Evolutionary conservation across 2,113 vertebrate species (phyloP).

Genomic region (Pipra filicauda): DNA sequence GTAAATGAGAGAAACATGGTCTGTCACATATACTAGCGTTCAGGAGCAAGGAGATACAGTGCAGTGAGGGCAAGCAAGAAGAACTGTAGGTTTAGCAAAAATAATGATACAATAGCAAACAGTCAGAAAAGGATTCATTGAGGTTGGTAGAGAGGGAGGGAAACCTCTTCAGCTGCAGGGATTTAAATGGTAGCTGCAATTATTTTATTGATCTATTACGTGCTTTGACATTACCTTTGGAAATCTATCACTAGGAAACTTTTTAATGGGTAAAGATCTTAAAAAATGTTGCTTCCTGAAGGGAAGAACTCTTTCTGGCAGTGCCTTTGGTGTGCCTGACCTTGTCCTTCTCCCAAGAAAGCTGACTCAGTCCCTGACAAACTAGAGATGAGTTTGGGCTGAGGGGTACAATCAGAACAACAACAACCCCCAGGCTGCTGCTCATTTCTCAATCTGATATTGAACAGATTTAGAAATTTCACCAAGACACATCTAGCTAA

Average conservation of each 20-base stretch:
- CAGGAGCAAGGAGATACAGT: neutral
- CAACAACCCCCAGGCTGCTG: neutral
- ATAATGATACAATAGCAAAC: neutral
- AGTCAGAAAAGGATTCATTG: neutral
- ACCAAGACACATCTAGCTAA: neutral
- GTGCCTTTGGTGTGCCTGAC: neutral
- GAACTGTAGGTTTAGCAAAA: neutral
- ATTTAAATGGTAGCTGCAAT: neutral
- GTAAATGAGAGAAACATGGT: neutral
- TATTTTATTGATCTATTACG: neutral
- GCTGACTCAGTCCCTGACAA: neutral
- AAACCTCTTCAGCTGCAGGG: neutral
- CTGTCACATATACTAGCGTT: neutral
- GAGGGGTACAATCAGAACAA: neutral
- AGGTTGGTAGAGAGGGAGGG: neutral
- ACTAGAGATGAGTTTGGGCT: neutral
- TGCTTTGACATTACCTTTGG: neutral
- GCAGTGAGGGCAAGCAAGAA: neutral
- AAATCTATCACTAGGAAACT: neutral
- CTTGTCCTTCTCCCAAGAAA: neutral
- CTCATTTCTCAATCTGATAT: neutral
- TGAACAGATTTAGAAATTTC: neutral
- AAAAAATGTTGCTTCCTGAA: neutral
- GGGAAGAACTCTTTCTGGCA: neutral
- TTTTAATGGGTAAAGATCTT: neutral